Evolutionary conservation across 2,113 vertebrate species (phyloP).

Genomic region (Tenrec ecaudatus): DNA sequence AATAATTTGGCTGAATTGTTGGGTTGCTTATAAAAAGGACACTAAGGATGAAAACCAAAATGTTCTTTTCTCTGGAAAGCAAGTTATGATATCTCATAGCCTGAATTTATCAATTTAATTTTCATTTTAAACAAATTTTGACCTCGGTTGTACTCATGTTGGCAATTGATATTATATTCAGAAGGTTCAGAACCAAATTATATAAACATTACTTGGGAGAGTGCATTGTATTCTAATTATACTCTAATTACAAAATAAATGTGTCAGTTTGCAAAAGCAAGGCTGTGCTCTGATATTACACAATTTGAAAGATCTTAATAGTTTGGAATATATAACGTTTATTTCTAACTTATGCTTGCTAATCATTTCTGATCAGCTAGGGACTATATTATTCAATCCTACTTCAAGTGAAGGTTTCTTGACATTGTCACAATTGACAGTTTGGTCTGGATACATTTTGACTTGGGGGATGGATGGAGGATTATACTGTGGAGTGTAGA

Average conservation of each 20-base stretch:
- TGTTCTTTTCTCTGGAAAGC: slow-evolving; percentile 64
- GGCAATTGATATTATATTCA: slow-evolving; percentile 37
- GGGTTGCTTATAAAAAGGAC: slow-evolving; percentile 23
- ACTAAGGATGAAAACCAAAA: slow-evolving; percentile 59
- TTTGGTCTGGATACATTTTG: no score
- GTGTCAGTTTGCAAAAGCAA: slow-evolving; percentile 8
- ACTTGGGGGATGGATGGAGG: no score
- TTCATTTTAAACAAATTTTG: slow-evolving; percentile 67
- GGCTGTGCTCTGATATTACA: background rate
- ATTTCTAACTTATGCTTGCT: no score
- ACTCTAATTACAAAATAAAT: slow-evolving; percentile 55
- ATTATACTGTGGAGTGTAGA: no score
- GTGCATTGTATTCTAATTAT: slow-evolving; percentile 43
- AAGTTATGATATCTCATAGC: slow-evolving; percentile 59
- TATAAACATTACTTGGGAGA: slow-evolving; percentile 63
- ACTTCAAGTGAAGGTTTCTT: no score
- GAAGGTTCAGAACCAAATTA: slow-evolving; percentile 40
- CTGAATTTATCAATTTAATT: slow-evolving; percentile 54
- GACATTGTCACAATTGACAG: no score
- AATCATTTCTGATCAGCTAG: no score
- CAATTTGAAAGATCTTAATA: slow-evolving; percentile 2
- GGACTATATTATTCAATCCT: no score
- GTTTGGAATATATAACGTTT: background rate
- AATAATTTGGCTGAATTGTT: slow-evolving; percentile 38
- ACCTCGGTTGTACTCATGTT: slow-evolving; percentile 53